These are phyloP conservation scores for Thripadectes ignobilis DNA, from an alignment of 2,797 vertebrate species.

Conservation along the genomic window DNA sequence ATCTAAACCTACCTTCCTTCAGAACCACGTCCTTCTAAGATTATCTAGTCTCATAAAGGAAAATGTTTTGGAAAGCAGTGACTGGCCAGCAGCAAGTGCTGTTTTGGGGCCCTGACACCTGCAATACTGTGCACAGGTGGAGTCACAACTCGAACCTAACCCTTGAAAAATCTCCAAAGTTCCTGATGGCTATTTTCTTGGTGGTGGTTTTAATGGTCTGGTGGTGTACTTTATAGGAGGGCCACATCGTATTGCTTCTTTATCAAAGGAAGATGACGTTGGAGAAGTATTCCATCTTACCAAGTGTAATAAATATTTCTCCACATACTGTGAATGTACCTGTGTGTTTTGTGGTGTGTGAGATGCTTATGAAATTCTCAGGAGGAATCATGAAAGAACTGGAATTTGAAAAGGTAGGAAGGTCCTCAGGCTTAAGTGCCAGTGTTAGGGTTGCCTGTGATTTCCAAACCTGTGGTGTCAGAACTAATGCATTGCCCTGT, in stretches of 20 bases:
- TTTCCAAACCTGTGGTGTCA: not conserved
- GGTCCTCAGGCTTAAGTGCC: not conserved
- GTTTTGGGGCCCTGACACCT: not conserved
- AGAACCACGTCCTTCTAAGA: not conserved
- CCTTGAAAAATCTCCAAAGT: not conserved
- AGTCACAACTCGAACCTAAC: not conserved
- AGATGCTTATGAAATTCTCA: not conserved
- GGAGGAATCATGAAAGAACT: not conserved
- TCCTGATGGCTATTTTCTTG: not conserved
- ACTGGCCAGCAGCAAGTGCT: not conserved
- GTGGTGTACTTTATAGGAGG: not conserved
- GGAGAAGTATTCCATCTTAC: not conserved
- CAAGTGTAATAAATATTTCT: not conserved
- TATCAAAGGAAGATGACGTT: not conserved
- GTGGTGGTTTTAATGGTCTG: not conserved
- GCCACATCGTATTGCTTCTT: not conserved
- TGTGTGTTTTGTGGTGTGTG: not conserved
- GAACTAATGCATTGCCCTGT: not conserved
- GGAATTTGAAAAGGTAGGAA: not conserved
- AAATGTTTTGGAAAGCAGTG: not conserved
- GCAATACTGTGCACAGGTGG: accelerated
- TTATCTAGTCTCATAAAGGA: not conserved
- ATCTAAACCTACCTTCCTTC: not conserved
- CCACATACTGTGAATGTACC: accelerated
- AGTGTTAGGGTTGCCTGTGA: not conserved